These are phyloP conservation scores for Agapornis roseicollis DNA, from an alignment of 2,113 vertebrate genomes.

Conservation along the genomic window DNA sequence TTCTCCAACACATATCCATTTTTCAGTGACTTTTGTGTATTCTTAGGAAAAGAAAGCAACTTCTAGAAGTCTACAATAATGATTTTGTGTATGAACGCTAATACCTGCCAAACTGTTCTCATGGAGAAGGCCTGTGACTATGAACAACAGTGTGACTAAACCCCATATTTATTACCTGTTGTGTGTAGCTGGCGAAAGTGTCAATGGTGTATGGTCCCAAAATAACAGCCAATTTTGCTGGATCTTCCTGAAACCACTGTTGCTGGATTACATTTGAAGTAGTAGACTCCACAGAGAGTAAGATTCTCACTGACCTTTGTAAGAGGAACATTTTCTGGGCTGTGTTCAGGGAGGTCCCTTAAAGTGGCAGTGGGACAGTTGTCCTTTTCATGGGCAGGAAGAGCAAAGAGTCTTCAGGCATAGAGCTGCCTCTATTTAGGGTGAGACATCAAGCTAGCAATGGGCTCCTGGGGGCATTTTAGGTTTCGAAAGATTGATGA, in stretches of 20 bases:
- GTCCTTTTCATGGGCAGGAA: not conserved
- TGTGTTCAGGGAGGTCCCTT: not conserved
- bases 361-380: not conserved
- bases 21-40: not conserved
- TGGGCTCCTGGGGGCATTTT: not conserved
- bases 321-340: not conserved
- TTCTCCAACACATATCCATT: not conserved
- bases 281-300: not conserved
- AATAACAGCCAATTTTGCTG: not conserved
- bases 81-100: not conserved
- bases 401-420: not conserved
- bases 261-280: not conserved
- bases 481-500: slow-evolving; percentile 47
- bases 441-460: not conserved
- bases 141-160: not conserved
- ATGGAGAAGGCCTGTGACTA: not conserved
- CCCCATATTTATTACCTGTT: not conserved
- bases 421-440: not conserved
- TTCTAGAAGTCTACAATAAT: not conserved
- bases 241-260: not conserved
- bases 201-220: not conserved
- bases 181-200: not conserved
- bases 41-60: not conserved
- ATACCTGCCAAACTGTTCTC: not conserved
- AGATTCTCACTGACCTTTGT: not conserved